Conservation (phyloP, 2,113 vertebrate genomes). For the Macrotus californicus region DNA sequence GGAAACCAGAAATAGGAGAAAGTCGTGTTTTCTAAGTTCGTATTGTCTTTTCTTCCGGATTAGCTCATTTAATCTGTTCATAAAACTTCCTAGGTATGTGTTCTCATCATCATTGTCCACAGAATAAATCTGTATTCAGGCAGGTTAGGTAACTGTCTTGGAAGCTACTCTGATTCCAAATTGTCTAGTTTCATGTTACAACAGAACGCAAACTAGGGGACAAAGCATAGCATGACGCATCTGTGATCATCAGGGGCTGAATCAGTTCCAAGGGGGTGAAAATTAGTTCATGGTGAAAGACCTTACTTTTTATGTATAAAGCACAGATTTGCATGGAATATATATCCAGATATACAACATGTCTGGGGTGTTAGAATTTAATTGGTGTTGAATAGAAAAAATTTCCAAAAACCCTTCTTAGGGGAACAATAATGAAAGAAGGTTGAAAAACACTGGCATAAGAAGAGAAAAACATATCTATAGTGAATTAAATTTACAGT, state of each 20-base stretch:
- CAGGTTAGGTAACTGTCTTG: neutral
- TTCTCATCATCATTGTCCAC: neutral
- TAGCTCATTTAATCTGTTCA: neutral
- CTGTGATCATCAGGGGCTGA: rapidly evolving
- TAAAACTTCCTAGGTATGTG: neutral
- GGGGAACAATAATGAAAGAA: neutral
- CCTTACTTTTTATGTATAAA: neutral
- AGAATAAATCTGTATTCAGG: neutral
- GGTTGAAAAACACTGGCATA: neutral
- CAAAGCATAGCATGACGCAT: neutral
- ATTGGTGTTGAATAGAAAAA: neutral
- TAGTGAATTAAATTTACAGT: neutral
- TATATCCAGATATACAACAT: neutral
- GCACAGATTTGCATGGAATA: neutral
- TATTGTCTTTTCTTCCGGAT: neutral
- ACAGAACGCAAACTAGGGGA: neutral
- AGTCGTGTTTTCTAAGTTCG: neutral
- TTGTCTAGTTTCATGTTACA: neutral
- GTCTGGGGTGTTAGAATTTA: neutral
- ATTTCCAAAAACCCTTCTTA: neutral
- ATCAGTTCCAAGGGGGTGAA: neutral
- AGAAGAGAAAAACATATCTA: neutral
- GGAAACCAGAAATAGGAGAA: neutral
- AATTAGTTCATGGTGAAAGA: neutral
- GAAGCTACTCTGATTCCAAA: neutral